Conservation (phyloP, 2,113 vertebrate genomes). For the Rhinoptilus africanus region DNA sequence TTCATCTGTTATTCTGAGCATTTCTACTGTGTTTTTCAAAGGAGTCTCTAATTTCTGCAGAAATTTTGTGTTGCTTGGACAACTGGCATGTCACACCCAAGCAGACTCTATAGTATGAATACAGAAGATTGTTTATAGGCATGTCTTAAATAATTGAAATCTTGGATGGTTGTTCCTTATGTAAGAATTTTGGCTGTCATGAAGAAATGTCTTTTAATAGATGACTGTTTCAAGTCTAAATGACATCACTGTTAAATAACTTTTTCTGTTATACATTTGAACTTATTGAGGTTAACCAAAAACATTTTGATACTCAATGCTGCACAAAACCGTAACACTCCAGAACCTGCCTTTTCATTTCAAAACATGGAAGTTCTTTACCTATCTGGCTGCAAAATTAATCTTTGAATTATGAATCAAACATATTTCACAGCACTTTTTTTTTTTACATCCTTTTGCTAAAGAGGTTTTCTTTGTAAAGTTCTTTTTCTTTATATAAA, state of each 20-base stretch:
- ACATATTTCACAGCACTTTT: background rate
- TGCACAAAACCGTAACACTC: background rate
- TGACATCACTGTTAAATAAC: background rate
- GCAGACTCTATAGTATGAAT: background rate
- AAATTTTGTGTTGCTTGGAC: background rate
- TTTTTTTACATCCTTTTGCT: background rate
- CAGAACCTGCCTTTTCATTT: background rate
- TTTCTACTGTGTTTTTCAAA: background rate
- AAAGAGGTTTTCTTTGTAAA: background rate
- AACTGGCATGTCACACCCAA: background rate
- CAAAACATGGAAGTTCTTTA: background rate
- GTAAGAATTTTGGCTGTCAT: background rate
- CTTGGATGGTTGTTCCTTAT: background rate
- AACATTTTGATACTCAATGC: background rate
- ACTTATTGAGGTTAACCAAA: background rate
- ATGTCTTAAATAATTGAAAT: background rate
- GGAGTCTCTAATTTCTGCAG: background rate
- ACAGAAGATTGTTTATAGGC: background rate
- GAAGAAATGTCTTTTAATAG: background rate
- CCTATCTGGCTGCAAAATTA: background rate
- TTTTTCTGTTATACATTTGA: background rate
- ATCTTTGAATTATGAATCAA: background rate
- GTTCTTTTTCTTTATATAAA: background rate
- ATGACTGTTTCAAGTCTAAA: background rate
- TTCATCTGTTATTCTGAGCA: background rate